phyloP scores from a whole-genome alignment of 2,888 invertebrate genomes.

The Harpalus rufipes region DNA sequence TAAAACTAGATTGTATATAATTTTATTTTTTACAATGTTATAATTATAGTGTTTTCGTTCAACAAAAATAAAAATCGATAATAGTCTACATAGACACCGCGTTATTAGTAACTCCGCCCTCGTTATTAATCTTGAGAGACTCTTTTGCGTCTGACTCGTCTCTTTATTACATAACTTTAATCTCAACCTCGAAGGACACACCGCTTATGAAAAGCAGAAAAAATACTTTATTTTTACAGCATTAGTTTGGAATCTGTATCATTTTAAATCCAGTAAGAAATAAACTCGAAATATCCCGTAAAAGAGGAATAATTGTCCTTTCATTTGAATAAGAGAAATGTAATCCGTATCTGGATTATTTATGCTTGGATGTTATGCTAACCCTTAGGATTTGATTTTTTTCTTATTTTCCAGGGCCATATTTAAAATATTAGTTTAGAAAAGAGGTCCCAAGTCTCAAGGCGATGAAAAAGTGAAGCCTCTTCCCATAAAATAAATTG shows the following conservation, averaged over 20 bases:
- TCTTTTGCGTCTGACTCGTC: background rate
- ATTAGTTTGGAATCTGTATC: background rate
- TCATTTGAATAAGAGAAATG: too few relatives aligned
- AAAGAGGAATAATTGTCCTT: too few relatives aligned
- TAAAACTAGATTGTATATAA: background rate
- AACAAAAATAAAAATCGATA: background rate
- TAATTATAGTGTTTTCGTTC: background rate
- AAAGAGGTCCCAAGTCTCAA: too few relatives aligned
- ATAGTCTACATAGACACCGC: background rate
- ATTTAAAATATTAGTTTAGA: too few relatives aligned
- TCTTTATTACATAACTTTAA: slow-evolving; percentile 1
- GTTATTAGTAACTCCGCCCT: background rate
- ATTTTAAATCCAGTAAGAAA: background rate
- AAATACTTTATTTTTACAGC: background rate
- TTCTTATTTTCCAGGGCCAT: too few relatives aligned
- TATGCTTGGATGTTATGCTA: too few relatives aligned
- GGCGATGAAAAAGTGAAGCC: too few relatives aligned
- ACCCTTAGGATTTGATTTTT: too few relatives aligned
- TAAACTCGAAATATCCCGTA: too few relatives aligned
- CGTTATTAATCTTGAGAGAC: background rate
- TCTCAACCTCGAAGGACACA: background rate
- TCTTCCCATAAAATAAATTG: too few relatives aligned
- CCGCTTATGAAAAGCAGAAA: background rate
- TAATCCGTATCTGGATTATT: too few relatives aligned
- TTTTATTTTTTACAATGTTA: background rate